Evolutionary conservation across 2,888 invertebrate genomes (phyloP).

Genomic region (Spilosoma lubricipeda): DNA sequence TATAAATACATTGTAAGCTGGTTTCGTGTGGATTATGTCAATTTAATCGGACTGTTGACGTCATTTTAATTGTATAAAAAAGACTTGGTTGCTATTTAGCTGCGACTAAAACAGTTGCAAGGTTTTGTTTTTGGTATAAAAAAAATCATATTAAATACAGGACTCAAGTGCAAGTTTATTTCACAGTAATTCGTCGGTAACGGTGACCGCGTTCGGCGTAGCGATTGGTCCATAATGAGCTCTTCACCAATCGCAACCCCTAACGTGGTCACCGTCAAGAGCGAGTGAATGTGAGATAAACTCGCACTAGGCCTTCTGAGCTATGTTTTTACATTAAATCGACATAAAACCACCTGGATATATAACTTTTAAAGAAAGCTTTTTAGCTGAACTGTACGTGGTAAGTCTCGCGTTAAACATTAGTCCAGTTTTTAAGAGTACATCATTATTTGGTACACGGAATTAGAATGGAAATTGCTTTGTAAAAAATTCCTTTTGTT

Average conservation of each 20-base stretch:
- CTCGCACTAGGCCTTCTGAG: neutral
- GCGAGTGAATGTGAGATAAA: no score
- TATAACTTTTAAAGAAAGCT: constrained; percentile 40
- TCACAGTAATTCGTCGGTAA: no score
- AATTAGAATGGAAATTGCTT: neutral
- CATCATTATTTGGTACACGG: neutral
- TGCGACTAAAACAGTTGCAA: no score
- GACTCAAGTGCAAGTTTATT: no score
- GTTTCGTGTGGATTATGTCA: constrained; percentile 38
- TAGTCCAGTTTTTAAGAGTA: constrained; percentile 39
- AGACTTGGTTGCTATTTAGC: no score
- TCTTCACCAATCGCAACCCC: neutral
- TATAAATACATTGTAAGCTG: constrained; percentile 44
- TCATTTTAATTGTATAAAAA: no score
- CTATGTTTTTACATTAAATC: neutral
- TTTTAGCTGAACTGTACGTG: constrained; percentile 28
- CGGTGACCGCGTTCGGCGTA: no score
- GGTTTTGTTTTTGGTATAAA: no score
- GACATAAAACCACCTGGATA: constrained; percentile 26
- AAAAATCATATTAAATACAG: no score
- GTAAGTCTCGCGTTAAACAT: constrained; percentile 40
- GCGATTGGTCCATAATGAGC: neutral
- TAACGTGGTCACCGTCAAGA: neutral
- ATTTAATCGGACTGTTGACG: constrained; percentile 11
- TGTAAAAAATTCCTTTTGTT: neutral